Evolutionary conservation across 2,113 vertebrate species (phyloP).

Genomic region (Sialia sialis): DNA sequence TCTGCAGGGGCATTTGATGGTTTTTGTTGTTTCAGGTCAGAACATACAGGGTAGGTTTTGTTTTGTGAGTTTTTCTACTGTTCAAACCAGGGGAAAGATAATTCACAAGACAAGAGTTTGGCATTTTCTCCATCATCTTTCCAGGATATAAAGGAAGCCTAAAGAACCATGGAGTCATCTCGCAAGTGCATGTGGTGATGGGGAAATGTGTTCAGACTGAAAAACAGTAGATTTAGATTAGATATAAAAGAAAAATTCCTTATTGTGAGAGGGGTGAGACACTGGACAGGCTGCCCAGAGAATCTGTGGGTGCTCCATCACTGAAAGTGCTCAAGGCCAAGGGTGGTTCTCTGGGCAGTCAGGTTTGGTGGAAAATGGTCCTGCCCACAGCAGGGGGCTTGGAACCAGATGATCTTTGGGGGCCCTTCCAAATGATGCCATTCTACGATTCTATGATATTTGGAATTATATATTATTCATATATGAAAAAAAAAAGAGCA

Average conservation of each 20-base stretch:
- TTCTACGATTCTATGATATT: not conserved
- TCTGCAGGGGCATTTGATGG: not conserved
- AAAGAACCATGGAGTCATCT: not conserved
- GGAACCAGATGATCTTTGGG: not conserved
- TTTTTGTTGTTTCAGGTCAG: not conserved
- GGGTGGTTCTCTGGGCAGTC: not conserved
- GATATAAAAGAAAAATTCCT: not conserved
- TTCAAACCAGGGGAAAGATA: not conserved
- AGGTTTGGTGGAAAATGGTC: not conserved
- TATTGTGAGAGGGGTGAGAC: not conserved
- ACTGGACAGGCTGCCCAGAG: not conserved
- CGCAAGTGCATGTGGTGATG: not conserved
- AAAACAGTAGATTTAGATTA: not conserved
- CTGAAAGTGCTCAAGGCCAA: not conserved
- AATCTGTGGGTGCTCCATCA: not conserved
- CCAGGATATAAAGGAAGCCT: not conserved
- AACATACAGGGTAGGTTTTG: not conserved
- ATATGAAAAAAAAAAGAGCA: not conserved
- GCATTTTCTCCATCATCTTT: not conserved
- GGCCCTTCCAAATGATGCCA: not conserved
- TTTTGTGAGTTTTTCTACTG: not conserved
- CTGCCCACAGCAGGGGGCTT: not conserved
- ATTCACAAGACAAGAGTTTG: not conserved
- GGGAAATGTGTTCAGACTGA: not conserved
- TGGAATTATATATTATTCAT: not conserved